A percentile compares a stretch with the other conserved stretches of the same genome.
phyloP scores from a whole-genome alignment of 2,888 invertebrate species.

The Sminthurides aquaticus region DNA sequence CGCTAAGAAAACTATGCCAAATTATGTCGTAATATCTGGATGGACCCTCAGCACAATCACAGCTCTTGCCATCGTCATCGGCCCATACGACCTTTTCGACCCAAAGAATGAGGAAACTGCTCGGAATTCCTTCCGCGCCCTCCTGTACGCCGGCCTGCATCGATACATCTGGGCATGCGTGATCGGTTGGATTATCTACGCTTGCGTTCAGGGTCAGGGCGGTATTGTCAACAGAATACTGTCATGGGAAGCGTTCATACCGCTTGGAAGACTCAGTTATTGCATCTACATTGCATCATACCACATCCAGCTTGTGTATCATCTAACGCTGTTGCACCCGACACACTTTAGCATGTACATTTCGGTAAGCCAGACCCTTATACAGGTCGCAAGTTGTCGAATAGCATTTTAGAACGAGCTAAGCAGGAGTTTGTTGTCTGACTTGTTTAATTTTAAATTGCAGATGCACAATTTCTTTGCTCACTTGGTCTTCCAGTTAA shows the following conservation, averaged over 20 bases:
- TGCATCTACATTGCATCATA: slow-evolving; percentile 28
- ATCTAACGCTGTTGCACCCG: slow-evolving; percentile 7
- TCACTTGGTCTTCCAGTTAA: background rate
- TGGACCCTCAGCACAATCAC: slow-evolving; percentile 11
- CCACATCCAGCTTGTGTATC: slow-evolving; percentile 14
- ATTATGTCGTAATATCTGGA: background rate
- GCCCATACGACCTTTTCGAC: background rate
- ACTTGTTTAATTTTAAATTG: background rate
- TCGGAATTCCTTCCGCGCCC: background rate
- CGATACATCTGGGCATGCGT: slow-evolving; percentile 36
- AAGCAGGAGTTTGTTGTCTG: too few species aligned
- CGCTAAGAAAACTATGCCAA: background rate
- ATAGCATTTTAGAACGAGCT: too few species aligned
- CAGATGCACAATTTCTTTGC: slow-evolving; percentile 9
- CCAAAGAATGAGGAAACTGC: background rate
- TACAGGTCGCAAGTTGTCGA: too few species aligned
- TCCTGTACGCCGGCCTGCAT: slow-evolving; percentile 38
- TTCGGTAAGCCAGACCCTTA: slow-evolving; percentile 6
- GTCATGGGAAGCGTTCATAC: slow-evolving; percentile 31
- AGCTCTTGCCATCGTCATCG: slow-evolving; percentile 10
- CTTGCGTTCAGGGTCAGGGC: slow-evolving; percentile 43
- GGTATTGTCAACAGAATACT: slow-evolving; percentile 29
- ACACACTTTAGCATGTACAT: slow-evolving; percentile 6
- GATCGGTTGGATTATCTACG: slow-evolving; percentile 42
- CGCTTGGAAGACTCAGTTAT: slow-evolving; percentile 29